Base-by-base conservation (phyloP, 2,888 invertebrate species). In the Chrysolina haemoptera region DNA sequence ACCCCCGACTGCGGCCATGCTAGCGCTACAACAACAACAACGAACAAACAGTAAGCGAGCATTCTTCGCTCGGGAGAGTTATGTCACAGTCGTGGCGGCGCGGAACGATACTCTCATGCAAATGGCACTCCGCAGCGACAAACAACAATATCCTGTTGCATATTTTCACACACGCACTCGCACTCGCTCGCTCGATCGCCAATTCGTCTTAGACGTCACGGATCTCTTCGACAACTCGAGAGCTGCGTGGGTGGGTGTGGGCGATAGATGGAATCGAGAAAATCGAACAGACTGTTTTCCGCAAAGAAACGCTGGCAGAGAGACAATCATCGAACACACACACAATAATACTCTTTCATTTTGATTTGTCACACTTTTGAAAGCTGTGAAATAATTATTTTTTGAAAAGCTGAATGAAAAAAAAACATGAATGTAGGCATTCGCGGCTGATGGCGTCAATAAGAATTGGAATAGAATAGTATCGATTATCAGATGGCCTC, bases 141-240 rank as follows among this genome's bases (percentile, higher is more conserved):
- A 66, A 66, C 66, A 66, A 66, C 78, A 74, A 79, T 75, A 74
- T 76, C 78, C 79, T 78, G 76, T 78, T 78, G 78, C 79, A 80
- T 78, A 79, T 79, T 79, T 80, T 80, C 80, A 80, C 80, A 80
- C 80, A 80, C 76, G 35, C 59, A 59, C 27, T 27, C 76, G 35
- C 59, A 59, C 27, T 27, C 27, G 12, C 22, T 53, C 50, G 18
- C 18, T 53, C 53, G 11, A 53, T 53, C 53, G 53, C 3, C 53
- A 12, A 53, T 53, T 20, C 20, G 53, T 53, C 53, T 20, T 18
- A 11, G 16, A 18, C 35, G 59, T 27, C 35, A n/a, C 59, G 27
- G 35, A 59, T 27, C 35, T 59, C 27, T 59, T 27, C 27, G 14
- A 59, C 59, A 20, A 53, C 20, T 20, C 18, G 20, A 20, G 18